Conservation (phyloP, 2,113 vertebrate genomes). For the Todiramphus chloris region DNA sequence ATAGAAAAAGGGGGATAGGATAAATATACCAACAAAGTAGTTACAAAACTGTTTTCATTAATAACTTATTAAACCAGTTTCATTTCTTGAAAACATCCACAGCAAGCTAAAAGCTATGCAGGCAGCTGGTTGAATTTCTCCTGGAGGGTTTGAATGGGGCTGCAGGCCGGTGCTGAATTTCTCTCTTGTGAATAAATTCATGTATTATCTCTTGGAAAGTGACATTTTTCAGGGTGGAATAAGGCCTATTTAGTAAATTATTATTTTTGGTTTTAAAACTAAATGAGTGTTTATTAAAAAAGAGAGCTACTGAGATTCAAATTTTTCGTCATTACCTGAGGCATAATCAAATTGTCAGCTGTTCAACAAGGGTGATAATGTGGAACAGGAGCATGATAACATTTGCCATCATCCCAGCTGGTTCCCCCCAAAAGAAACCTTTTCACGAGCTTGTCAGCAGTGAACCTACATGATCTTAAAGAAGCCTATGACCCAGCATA, state of each 20-base stretch:
- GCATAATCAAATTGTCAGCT: constrained; percentile 53
- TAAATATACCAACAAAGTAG: constrained; percentile 10
- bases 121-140: constrained; percentile 66
- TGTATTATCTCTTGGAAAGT: constrained; percentile 16
- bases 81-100: constrained; percentile 24
- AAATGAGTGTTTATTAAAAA: constrained; percentile 61
- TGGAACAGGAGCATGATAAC: constrained; percentile 11
- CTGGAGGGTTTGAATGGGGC: constrained; percentile 47
- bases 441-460: neutral
- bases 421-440: neutral
- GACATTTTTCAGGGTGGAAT: constrained; percentile 9
- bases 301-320: constrained; percentile 25
- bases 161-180: constrained; percentile 38
- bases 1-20: neutral
- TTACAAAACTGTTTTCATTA: constrained; percentile 45
- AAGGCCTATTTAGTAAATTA: constrained; percentile 55
- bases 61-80: constrained; percentile 54
- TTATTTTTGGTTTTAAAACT: constrained; percentile 53
- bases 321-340: constrained; percentile 51
- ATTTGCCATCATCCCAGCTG: constrained; percentile 33
- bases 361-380: constrained; percentile 37
- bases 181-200: constrained; percentile 44
- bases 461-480: neutral
- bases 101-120: constrained; percentile 18
- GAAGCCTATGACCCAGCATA: neutral